These are phyloP conservation scores for Pteruthius melanotis DNA, from an alignment of 2,113 vertebrate genomes.

Conservation along the genomic window DNA sequence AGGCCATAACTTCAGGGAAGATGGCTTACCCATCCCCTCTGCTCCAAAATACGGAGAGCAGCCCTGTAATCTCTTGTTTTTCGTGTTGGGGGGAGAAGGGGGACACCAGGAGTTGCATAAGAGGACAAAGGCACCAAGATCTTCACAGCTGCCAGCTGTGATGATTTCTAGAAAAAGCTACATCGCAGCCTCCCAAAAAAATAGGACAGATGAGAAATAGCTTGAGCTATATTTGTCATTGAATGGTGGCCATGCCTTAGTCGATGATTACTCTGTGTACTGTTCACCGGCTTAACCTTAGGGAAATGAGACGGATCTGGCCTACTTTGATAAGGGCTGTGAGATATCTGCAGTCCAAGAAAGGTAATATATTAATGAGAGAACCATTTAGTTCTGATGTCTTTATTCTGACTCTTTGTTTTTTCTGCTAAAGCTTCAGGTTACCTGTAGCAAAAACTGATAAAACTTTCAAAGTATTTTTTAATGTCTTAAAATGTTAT, in stretches of 20 bases:
- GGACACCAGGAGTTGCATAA: not conserved
- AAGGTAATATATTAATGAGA: conserved; percentile 46
- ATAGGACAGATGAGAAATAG: conserved; percentile 35
- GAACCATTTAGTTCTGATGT: not conserved
- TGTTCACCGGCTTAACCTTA: conserved; percentile 46
- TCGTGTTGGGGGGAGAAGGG: not conserved
- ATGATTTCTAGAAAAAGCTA: conserved; percentile 9
- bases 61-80: not conserved
- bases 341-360: conserved; percentile 48
- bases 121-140: not conserved
- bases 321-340: conserved; percentile 57
- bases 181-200: not conserved
- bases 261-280: conserved; percentile 19
- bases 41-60: not conserved
- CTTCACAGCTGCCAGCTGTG: not conserved
- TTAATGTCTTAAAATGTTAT: not conserved
- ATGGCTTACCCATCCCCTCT: not conserved
- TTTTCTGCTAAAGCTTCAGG: not conserved
- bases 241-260: conserved; percentile 24
- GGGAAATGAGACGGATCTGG: conserved; percentile 63
- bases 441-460: not conserved
- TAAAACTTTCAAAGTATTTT: not conserved
- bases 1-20: not conserved
- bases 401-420: not conserved
- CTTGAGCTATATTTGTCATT: conserved; percentile 42